Evolutionary conservation across 2,888 invertebrate genomes (phyloP).

Genomic region (Capitulum mitella): DNA sequence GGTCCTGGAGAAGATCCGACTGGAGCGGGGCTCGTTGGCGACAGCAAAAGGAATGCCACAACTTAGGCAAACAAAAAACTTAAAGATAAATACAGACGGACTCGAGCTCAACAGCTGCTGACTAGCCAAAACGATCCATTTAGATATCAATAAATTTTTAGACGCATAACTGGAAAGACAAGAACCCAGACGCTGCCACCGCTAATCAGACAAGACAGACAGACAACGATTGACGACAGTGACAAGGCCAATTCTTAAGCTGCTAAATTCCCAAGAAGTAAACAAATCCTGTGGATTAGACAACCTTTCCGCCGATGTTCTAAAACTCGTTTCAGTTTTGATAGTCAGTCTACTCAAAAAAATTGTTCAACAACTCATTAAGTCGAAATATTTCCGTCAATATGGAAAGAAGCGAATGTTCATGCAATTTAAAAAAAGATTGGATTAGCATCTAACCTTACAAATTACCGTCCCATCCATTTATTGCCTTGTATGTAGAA

Average conservation of each 20-base stretch:
- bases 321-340: neutral
- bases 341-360: too few relatives aligned
- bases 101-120: neutral
- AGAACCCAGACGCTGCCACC: neutral
- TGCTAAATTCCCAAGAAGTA: too few relatives aligned
- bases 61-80: neutral
- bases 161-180: neutral
- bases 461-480: too few relatives aligned
- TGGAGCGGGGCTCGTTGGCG: neutral
- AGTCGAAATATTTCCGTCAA: too few relatives aligned
- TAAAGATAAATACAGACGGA: neutral
- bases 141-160: neutral
- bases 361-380: too few relatives aligned
- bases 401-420: too few relatives aligned
- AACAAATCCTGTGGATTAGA: too few relatives aligned
- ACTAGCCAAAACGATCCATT: neutral
- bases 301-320: neutral
- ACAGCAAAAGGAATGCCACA: neutral
- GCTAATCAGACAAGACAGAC: neutral
- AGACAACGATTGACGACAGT: neutral
- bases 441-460: too few relatives aligned
- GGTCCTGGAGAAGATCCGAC: too few relatives aligned
- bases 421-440: neutral
- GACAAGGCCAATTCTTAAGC: conserved; percentile 3
- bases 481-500: too few relatives aligned